Evolutionary conservation across 2,113 vertebrate genomes (phyloP).

Genomic region (Sinocyclocheilus anophthalmus): DNA sequence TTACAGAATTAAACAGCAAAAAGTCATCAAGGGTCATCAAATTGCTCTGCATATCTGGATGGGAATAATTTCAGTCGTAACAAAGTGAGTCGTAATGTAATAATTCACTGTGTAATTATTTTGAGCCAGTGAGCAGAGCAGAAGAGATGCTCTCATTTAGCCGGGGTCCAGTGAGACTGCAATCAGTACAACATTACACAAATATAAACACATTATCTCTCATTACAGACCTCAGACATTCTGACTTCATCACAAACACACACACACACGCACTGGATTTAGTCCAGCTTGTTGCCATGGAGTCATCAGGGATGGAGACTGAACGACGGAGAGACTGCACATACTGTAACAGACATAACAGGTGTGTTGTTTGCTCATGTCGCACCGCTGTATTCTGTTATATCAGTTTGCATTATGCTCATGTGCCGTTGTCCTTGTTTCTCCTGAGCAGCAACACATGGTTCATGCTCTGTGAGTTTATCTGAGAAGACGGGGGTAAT

Average conservation of each 20-base stretch:
- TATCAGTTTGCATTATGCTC: conserved; percentile 44
- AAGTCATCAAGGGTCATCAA: conserved; percentile 44
- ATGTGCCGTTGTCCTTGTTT: conserved; percentile 31
- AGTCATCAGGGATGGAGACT: conserved; percentile 52
- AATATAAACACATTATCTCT: conserved; percentile 78
- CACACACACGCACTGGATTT: conserved; percentile 65
- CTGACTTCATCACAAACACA: conserved; percentile 71
- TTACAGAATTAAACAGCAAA: conserved; percentile 40
- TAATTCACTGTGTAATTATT: conserved; percentile 57
- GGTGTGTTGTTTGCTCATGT: conserved; percentile 39
- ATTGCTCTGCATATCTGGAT: conserved; percentile 36
- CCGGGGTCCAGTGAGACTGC: conserved; percentile 66
- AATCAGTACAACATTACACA: conserved; percentile 73
- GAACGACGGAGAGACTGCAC: conserved; percentile 51
- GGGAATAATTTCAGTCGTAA: conserved; percentile 42
- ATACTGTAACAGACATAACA: conserved; percentile 44
- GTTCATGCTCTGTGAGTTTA: conserved; percentile 65
- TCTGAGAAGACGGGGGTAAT: conserved; percentile 63
- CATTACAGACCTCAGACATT: conserved; percentile 73
- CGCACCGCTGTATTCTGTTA: conserved; percentile 17
- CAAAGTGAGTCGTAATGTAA: conserved; percentile 57
- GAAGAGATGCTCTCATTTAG: conserved; percentile 54
- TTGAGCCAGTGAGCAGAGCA: conserved; percentile 45
- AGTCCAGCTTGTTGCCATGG: conserved; percentile 75
- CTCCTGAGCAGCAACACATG: conserved; percentile 53